A percentile compares a stretch with the other conserved stretches of the same genome.
Evolutionary conservation across 2,797 vertebrate species (phyloP).

Genomic region (Sarcophilus harrisii): DNA sequence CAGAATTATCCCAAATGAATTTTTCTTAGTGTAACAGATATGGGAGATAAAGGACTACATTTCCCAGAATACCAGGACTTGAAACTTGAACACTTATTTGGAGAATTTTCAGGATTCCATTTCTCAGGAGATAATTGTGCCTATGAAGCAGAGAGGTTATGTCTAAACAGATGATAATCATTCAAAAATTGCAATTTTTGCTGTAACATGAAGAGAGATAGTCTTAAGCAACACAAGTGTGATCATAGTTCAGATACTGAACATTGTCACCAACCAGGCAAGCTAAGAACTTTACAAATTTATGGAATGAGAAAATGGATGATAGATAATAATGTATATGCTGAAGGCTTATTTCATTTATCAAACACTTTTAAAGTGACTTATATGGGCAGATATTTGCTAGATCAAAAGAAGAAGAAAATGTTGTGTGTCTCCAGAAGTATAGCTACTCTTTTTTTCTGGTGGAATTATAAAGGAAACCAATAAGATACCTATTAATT

Average conservation of each 20-base stretch:
- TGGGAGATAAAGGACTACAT: not conserved
- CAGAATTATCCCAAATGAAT: not conserved
- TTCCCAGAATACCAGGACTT: not conserved
- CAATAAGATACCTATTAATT: not conserved
- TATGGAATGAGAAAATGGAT: not conserved
- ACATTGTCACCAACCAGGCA: not conserved
- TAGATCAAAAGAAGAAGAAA: not conserved
- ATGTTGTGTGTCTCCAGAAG: not conserved
- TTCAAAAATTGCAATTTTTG: not conserved
- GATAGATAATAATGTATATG: not conserved
- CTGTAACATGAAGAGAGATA: not conserved
- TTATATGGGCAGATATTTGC: not conserved
- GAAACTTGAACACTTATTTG: not conserved
- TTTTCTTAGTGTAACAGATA: not conserved
- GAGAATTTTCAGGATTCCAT: not conserved
- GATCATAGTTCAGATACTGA: not conserved
- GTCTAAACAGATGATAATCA: not conserved
- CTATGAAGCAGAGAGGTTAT: not conserved
- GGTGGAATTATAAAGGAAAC: not conserved
- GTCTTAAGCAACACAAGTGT: not conserved
- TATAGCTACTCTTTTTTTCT: not conserved
- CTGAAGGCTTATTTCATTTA: not conserved
- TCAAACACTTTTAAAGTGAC: not conserved
- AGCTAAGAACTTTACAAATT: not conserved
- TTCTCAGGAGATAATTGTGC: not conserved